Evolutionary conservation across 2,797 vertebrate species (phyloP), one percentile per base, ranked within the genome.

Genomic region (Oreochromis grahami): DNA sequence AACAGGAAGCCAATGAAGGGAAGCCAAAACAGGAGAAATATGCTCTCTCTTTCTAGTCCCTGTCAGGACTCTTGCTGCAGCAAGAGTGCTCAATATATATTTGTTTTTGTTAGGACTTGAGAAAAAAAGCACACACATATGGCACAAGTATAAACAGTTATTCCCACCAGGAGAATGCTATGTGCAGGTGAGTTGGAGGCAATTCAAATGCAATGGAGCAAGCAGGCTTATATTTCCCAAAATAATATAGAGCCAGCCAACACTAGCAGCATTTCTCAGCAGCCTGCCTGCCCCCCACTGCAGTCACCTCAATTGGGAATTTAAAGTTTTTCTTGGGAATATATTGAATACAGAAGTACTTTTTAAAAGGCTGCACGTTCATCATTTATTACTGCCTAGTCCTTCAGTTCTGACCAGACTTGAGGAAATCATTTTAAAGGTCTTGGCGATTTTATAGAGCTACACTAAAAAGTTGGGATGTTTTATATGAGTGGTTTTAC

Each of bases 161-260:
- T 92, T 93, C 90, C 89, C 90, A 88, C 53, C 65, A 88, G 90
- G 86, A 87, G 81, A 82, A 85, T 4, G 72, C 80, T 76, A 74
- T 79, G 63, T 52, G 3, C 91, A 93, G 92, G 93, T 95, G 93
- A 93, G 84, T 90, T 92, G 91, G 82, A 93, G 90, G 92, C 91
- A 95, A 95, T 95, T 95, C 77, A 87, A 83, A 93, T 87, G 86
- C 90, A 91, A 84, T 90, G 82, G 90, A 95, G 93, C 92, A 82
- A 85, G 86, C 80, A 84, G 68, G 78, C 83, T 89, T 91, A 85
- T 91, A 91, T 91, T 91, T 93, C 91, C 88, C 86, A 65, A 81
- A 94, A 94, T 93, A 93, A 95, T 92, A 91, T 79, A 87, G 91
- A 91, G 86, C 70, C 83, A 53, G 88, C 80, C 84, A 85, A 80